These are phyloP conservation scores for Drosophila asahinai DNA, from an alignment of 1,140 invertebrate genomes.

Conservation along the genomic window DNA sequence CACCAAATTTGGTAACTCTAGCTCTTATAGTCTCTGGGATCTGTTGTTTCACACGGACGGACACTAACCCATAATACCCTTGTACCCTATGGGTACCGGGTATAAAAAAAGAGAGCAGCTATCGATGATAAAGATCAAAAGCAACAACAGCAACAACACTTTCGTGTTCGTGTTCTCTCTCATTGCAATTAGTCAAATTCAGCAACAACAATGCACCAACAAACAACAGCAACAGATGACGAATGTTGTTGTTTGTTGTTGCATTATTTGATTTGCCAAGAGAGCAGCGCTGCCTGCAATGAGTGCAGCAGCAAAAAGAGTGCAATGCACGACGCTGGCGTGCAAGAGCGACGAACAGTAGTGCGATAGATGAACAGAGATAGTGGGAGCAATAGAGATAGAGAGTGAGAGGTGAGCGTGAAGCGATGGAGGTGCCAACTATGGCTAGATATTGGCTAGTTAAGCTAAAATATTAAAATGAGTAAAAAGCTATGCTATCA, in stretches of 20 bases:
- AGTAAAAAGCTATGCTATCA: background rate
- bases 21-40: too few relatives aligned
- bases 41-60: too few relatives aligned
- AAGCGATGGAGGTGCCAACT: background rate
- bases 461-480: too few relatives aligned
- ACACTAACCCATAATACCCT: too few relatives aligned
- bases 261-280: slow-evolving; percentile 70
- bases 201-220: slow-evolving; percentile 30
- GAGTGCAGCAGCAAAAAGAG: slow-evolving; percentile 49
- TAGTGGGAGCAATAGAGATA: slow-evolving; percentile 29
- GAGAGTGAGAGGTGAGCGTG: slow-evolving; percentile 11
- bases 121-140: slow-evolving; percentile 56
- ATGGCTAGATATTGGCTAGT: background rate
- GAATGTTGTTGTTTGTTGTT: slow-evolving; percentile 36
- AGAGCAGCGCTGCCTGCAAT: slow-evolving; percentile 51
- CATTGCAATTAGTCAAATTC: slow-evolving; percentile 78
- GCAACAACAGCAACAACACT: slow-evolving; percentile 32
- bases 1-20: too few relatives aligned
- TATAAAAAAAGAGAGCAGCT: slow-evolving; percentile 9
- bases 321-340: slow-evolving; percentile 69
- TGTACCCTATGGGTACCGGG: too few relatives aligned
- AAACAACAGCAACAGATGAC: slow-evolving; percentile 40
- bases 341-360: slow-evolving; percentile 34
- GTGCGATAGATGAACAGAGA: slow-evolving; percentile 35
- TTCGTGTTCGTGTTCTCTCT: slow-evolving; percentile 23